Conservation (phyloP, 2,888 invertebrate genomes). For the Galeruca laticollis region DNA sequence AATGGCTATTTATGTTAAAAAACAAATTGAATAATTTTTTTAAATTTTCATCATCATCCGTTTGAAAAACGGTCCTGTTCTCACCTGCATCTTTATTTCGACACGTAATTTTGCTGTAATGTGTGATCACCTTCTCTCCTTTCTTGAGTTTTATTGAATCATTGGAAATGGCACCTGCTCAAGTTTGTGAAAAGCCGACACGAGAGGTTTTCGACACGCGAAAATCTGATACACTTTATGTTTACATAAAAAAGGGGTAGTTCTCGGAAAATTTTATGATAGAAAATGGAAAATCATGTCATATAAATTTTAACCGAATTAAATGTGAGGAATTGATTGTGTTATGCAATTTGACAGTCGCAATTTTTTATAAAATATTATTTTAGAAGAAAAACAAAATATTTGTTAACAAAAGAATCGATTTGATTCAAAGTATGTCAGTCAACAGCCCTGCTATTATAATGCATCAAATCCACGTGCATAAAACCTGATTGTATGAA, state of each 20-base stretch:
- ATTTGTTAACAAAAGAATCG: no score
- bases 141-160: conserved; percentile 14
- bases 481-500: no score
- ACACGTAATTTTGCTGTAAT: background rate
- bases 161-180: conserved; percentile 10
- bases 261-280: background rate
- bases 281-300: background rate
- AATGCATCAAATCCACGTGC: no score
- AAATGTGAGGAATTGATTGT: no score
- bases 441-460: no score
- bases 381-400: no score
- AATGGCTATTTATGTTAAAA: no score
- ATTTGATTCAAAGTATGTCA: no score
- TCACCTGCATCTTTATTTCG: background rate
- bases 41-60: background rate
- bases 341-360: no score
- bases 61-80: background rate
- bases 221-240: background rate
- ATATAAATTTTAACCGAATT: no score
- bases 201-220: background rate
- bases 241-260: background rate
- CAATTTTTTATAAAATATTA: no score
- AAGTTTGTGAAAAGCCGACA: conserved; percentile 1
- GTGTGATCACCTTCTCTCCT: background rate
- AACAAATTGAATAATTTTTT: background rate